phyloP scores from a whole-genome alignment of 1,140 invertebrate genomes.

The Episyrphus balteatus region DNA sequence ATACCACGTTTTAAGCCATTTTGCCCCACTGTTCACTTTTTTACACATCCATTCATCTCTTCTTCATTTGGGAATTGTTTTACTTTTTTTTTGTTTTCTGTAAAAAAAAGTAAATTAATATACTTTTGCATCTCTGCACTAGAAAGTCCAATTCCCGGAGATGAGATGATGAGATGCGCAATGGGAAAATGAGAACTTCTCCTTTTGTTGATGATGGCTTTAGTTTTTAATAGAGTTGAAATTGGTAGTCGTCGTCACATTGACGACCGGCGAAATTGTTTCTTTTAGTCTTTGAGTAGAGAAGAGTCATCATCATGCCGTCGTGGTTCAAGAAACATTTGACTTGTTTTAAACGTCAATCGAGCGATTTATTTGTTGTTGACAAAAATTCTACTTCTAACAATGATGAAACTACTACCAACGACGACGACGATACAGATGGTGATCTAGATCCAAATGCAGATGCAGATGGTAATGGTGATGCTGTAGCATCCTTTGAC shows the following conservation, averaged over 20 bases:
- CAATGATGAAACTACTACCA: neutral
- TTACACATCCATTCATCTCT: too few relatives aligned
- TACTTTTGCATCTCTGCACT: too few relatives aligned
- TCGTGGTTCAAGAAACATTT: slow-evolving; percentile 3
- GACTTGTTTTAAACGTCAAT: slow-evolving; percentile 1
- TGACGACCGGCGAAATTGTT: neutral
- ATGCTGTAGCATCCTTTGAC: neutral
- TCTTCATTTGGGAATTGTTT: too few relatives aligned
- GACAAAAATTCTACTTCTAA: neutral
- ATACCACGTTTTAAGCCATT: too few relatives aligned
- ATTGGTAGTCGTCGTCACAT: neutral
- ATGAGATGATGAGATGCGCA: too few relatives aligned
- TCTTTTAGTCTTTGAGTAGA: neutral
- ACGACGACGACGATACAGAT: neutral
- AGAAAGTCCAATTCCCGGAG: too few relatives aligned
- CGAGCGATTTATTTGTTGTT: neutral
- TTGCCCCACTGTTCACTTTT: too few relatives aligned
- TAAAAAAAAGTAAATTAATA: too few relatives aligned
- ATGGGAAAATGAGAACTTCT: too few relatives aligned
- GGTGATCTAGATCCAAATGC: neutral
- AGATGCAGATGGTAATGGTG: neutral
- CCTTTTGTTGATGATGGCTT: too few relatives aligned
- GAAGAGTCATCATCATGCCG: neutral
- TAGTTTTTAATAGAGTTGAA: too few relatives aligned
- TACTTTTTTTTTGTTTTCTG: too few relatives aligned